A percentile compares a stretch with the other conserved stretches of the same genome.
phyloP scores from a whole-genome alignment of 2,113 vertebrate species.

The Leucosticte australis region DNA sequence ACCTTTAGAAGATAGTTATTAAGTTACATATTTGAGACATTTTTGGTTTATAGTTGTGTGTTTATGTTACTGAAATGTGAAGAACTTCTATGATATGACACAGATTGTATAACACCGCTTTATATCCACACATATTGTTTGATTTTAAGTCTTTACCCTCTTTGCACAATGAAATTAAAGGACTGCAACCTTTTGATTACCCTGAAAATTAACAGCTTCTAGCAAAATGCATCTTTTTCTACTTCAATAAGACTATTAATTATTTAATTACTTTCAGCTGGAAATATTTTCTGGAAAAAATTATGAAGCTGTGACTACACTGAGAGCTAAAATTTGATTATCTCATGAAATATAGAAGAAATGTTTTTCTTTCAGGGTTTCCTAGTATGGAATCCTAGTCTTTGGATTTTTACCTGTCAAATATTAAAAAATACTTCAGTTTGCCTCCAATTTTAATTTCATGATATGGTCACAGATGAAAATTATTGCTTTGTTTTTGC shows the following conservation, averaged over 20 bases:
- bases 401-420: neutral
- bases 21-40: neutral
- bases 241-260: neutral
- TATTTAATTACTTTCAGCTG: neutral
- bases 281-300: neutral
- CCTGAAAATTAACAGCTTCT: neutral
- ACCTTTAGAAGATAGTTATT: neutral
- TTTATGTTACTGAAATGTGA: neutral
- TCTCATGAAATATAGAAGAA: neutral
- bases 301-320: neutral
- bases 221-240: neutral
- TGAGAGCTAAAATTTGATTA: neutral
- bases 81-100: neutral
- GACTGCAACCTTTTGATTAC: fast-evolving
- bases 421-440: neutral
- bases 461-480: neutral
- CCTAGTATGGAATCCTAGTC: neutral
- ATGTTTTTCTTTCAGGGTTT: neutral
- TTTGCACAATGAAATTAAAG: neutral
- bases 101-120: neutral
- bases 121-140: neutral
- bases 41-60: neutral
- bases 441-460: neutral
- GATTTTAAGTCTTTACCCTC: neutral
- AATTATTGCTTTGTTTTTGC: neutral